phyloP scores from a whole-genome alignment of 2,797 vertebrate species.

The Sebastes diploproa region DNA sequence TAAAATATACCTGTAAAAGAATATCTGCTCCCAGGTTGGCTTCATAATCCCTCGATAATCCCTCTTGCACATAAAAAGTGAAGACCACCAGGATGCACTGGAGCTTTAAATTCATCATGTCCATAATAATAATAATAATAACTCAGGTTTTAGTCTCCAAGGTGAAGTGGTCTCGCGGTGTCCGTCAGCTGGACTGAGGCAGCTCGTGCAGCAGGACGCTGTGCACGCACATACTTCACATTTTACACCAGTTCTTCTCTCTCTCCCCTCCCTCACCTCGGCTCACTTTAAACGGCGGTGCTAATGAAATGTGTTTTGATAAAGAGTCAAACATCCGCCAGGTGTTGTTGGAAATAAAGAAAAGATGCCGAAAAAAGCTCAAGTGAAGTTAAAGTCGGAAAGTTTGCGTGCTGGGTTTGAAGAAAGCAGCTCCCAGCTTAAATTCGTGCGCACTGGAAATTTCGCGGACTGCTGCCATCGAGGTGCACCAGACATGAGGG shows the following conservation, averaged over 20 bases:
- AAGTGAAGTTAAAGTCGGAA: slow-evolving; percentile 7
- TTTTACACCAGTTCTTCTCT: slow-evolving; percentile 55
- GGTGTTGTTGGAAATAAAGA: background rate
- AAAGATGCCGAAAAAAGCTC: background rate
- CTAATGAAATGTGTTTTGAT: background rate
- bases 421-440: slow-evolving; percentile 13
- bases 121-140: slow-evolving; percentile 2
- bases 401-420: slow-evolving; percentile 24
- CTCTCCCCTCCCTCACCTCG: slow-evolving; percentile 31
- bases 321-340: slow-evolving; percentile 17
- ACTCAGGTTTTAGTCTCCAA: background rate
- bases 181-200: slow-evolving; percentile 29
- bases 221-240: slow-evolving; percentile 58
- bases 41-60: slow-evolving; percentile 58
- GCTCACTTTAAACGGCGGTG: slow-evolving; percentile 11
- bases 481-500: slow-evolving; percentile 50
- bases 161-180: slow-evolving; percentile 7
- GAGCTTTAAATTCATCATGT: slow-evolving; percentile 51
- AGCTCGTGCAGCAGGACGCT: slow-evolving; percentile 33
- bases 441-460: slow-evolving; percentile 60
- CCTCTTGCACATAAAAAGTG: slow-evolving; percentile 49
- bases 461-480: slow-evolving; percentile 64
- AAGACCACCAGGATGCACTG: slow-evolving; percentile 63
- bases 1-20: slow-evolving; percentile 65
- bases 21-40: slow-evolving; percentile 43